These are phyloP conservation scores for Melieria crassipennis DNA, from an alignment of 2,888 invertebrate genomes.

Conservation along the genomic window DNA sequence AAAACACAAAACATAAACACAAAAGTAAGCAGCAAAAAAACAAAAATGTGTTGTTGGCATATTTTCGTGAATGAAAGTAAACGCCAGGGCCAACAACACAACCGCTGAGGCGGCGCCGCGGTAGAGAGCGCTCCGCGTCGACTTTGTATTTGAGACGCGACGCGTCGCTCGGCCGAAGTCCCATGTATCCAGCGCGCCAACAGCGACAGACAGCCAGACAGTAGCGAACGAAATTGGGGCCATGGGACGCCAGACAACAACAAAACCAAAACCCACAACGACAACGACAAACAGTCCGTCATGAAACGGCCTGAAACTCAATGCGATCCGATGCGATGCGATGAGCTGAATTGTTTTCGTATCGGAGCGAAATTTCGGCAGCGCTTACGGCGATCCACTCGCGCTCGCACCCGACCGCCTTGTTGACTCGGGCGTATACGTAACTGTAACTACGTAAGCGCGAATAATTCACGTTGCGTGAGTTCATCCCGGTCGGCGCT, in stretches of 20 bases:
- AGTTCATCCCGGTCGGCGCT: too few relatives aligned
- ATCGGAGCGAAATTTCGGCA: too few relatives aligned
- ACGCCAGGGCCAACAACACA: not conserved
- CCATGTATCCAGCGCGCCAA: not conserved
- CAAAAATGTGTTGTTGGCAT: not conserved
- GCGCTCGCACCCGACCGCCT: too few relatives aligned
- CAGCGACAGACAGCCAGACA: not conserved
- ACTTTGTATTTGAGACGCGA: not conserved
- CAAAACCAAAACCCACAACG: not conserved
- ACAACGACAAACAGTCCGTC: not conserved
- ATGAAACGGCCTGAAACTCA: not conserved
- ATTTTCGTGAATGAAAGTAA: slow-evolving; percentile 32
- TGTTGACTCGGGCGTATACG: not conserved
- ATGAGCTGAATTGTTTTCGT: too few relatives aligned
- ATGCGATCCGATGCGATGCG: too few relatives aligned
- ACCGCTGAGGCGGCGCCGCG: not conserved
- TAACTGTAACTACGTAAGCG: slow-evolving; percentile 2
- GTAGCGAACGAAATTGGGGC: too few relatives aligned
- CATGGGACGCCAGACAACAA: not conserved
- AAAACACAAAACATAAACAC: too few relatives aligned
- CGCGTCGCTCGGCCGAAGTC: not conserved
- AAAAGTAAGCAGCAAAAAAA: not conserved
- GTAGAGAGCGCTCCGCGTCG: too few relatives aligned
- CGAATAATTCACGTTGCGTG: not conserved
- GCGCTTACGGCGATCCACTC: too few relatives aligned